phyloP scores from a whole-genome alignment of 2,113 vertebrate genomes.

The Entelurus aequoreus region DNA sequence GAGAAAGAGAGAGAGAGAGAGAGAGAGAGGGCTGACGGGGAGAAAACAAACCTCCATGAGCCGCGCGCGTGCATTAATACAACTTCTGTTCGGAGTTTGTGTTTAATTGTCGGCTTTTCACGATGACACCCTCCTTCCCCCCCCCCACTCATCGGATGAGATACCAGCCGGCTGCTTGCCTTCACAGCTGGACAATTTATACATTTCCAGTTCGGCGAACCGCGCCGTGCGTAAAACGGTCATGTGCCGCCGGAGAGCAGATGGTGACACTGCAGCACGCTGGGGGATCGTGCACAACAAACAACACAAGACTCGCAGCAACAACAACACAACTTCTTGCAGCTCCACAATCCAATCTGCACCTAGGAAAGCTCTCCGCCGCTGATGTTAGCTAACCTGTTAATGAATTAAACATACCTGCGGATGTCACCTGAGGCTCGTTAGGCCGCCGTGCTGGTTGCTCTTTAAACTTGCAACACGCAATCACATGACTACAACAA shows the following conservation, averaged over 20 bases:
- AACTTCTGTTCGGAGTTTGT: not conserved
- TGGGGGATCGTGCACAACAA: not conserved
- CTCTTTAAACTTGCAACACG: not conserved
- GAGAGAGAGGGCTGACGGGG: conserved; percentile 43
- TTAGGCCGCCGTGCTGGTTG: not conserved
- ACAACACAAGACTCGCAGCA: not conserved
- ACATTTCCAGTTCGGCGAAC: not conserved
- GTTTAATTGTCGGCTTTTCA: not conserved
- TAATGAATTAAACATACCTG: not conserved
- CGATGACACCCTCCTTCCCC: not conserved
- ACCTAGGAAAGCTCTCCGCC: too few relatives aligned
- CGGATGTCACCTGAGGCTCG: not conserved
- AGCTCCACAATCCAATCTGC: too few relatives aligned
- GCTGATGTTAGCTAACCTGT: too few relatives aligned
- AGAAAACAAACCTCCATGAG: conserved; percentile 12
- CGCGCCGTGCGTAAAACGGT: not conserved
- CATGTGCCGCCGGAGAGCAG: not conserved
- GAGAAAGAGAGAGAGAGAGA: too few relatives aligned
- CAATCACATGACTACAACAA: conserved; percentile 1
- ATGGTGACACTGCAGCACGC: not conserved
- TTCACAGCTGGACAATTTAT: not conserved
- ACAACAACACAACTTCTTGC: not conserved
- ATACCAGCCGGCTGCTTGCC: not conserved
- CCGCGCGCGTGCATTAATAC: not conserved
- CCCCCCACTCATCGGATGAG: not conserved